phyloP scores from a whole-genome alignment of 2,888 invertebrate species.

The Heliconius charithonia region DNA sequence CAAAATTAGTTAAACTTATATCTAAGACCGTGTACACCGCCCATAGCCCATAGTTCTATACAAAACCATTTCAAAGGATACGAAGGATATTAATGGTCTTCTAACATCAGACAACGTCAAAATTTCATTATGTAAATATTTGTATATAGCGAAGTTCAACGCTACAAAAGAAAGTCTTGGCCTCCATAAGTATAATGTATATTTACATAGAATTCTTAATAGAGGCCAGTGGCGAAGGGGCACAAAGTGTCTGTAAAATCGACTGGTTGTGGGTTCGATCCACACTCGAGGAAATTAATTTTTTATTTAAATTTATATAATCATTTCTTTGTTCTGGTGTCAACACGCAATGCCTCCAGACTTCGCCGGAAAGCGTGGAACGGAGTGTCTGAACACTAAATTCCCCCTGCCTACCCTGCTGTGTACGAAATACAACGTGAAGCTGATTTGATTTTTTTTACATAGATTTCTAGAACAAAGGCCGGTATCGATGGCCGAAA shows the following conservation, averaged over 20 bases:
- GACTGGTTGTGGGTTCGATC: too few relatives aligned
- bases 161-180: constrained; percentile 18
- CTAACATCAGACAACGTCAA: constrained; percentile 15
- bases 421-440: too few relatives aligned
- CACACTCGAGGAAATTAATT: too few relatives aligned
- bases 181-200: not conserved
- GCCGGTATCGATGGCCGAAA: constrained; percentile 50
- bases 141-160: not conserved
- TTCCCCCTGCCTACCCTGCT: too few relatives aligned
- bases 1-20: not conserved
- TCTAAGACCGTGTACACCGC: not conserved
- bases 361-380: too few relatives aligned
- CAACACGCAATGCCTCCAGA: too few relatives aligned
- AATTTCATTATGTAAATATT: constrained; percentile 17
- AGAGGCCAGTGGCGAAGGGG: not conserved
- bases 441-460: too few relatives aligned
- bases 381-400: too few relatives aligned
- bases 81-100: not conserved
- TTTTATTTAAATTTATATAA: too few relatives aligned
- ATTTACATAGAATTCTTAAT: not conserved
- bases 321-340: too few relatives aligned
- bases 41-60: not conserved
- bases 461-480: constrained; percentile 2
- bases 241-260: too few relatives aligned
- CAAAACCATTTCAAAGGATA: constrained; percentile 1